Base-by-base conservation (phyloP, 2,797 vertebrate genomes). In the Petrocephalus schoutedeni region DNA sequence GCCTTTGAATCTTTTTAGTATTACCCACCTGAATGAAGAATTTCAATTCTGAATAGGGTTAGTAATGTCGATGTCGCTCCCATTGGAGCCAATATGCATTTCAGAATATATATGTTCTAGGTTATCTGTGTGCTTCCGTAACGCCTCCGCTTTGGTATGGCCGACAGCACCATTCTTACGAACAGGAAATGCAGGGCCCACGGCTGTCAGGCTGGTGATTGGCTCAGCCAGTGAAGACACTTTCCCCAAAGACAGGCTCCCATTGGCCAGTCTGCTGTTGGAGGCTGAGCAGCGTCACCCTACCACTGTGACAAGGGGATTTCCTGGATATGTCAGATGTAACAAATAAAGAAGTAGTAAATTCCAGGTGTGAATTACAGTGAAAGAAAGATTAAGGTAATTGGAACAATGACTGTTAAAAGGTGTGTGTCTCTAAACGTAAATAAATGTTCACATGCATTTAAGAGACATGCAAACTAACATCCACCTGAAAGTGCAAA, bases 11-110 rank as follows among this genome's bases (percentile, higher is more conserved):
- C 92, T 94, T 93, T 86, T 92, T 91, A 89, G 92, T 89, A 90
- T 94, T 93, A 93, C 91, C 86, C 91, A 93, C 95, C 95, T 94
- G 92, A 92, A 95, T 95, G 95, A 96, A 93, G 95, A 95, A 95
- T 61, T 87, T 57, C 3, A 32, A 90, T 93, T 96, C 95, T 94
- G 95, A 95, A 89, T 91, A 91, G 94, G 94, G 93, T 94, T 91
- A 94, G 95, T 95, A 93, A 94, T 94, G 90, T 88, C 82, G 59
- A 91, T 94, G 92, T 94, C 54, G 94, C 94, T 96, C 95, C 94
- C 91, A 94, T 95, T 91, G 92, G 94, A 95, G 95, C 93, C 16
- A 49, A 89, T 89, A 92, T 90, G 90, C 89, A 90, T 94, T 93
- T 90, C 71, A 90, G 89, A 91, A 90, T 67, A 1, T 0, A 58